These are phyloP conservation scores for Ecliptopera silaceata DNA, from an alignment of 2,888 invertebrate genomes.

Conservation along the genomic window DNA sequence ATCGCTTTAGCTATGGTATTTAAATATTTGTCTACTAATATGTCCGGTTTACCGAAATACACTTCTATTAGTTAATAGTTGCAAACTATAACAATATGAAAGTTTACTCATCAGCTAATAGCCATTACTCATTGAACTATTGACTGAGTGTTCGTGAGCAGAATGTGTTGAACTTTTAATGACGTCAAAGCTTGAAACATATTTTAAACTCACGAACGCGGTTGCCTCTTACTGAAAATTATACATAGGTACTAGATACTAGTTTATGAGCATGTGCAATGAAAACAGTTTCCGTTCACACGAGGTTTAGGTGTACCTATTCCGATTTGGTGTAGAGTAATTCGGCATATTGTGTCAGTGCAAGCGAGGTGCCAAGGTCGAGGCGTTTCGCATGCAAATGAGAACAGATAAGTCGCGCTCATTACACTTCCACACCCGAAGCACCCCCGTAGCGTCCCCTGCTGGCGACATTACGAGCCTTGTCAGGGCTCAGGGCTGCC, in stretches of 20 bases:
- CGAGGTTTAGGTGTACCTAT: constrained; percentile 1
- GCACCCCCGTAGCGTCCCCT: constrained; percentile 51
- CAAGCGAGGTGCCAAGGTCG: constrained; percentile 76
- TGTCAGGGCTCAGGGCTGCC: constrained; percentile 63
- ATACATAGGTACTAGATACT: background rate
- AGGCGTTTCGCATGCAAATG: constrained; percentile 76
- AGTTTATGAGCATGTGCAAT: background rate
- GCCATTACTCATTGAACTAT: constrained; percentile 10
- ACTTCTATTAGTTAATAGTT: background rate
- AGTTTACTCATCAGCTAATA: constrained; percentile 2
- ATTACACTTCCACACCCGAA: constrained; percentile 67
- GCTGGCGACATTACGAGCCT: constrained; percentile 64
- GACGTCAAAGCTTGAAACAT: background rate
- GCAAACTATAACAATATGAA: constrained; percentile 1
- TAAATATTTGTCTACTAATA: background rate
- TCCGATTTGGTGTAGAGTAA: constrained; percentile 22
- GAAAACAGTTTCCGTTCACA: constrained; percentile 6
- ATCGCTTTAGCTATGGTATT: background rate
- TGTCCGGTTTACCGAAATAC: background rate
- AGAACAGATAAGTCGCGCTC: constrained; percentile 75
- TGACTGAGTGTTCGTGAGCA: background rate
- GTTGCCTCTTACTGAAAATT: background rate
- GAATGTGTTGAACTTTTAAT: constrained; percentile 13
- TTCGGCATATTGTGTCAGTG: constrained; percentile 57
- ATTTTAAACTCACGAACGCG: background rate